Base-by-base conservation (phyloP, 2,888 invertebrate genomes). In the Plutella xylostella region DNA sequence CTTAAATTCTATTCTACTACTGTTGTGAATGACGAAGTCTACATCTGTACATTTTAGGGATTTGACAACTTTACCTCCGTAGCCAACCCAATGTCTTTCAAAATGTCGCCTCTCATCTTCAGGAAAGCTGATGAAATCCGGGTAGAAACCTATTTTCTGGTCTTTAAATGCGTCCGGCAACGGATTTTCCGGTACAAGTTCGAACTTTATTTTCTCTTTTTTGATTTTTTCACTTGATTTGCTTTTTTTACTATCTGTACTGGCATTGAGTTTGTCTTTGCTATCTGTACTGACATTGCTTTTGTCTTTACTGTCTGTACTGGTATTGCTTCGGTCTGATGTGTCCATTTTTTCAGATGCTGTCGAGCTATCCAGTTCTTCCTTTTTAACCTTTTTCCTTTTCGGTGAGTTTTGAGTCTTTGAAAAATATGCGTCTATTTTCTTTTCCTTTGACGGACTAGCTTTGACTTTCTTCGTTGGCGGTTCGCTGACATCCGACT, bases 11-110 rank as follows among this genome's bases (percentile, higher is more conserved):
- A 82, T 77, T 9, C 30, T 52, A 34, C 62, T 55, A 19, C 68
- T 55, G 17, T 62, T 72, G 48, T 82, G 82, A 1, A 83, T 60
- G 30, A 83, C 57, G 52, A 55, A 78, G 57, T 83, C 73, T 1
- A 80, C 70, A 31, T 80, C 65, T 46, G 60, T 57, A 2, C 54
- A 51, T 21, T 61, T 62, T n/a, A 83, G 47, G 11, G 78, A 63
- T 47, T 82, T 80, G 0, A 67, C 69, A 15, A 88, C 58, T 12
- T 51, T 64, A 2, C 89, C 89, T 3, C 88, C 88, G 49, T 86
- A 87, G 1, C 89, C 90, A 42, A 89, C 77, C 78, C 91, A 89
- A 68, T 89, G 88, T 53, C 90, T 79, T 56, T 82, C 83, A 45
- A 77, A 77, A 54, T 65, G 55, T 12, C 49, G 54, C 42, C 74